A percentile compares a stretch with the other conserved stretches of the same genome.
phyloP scores from a whole-genome alignment of 2,797 vertebrate genomes.

The Pipistrellus pygmaeus region DNA sequence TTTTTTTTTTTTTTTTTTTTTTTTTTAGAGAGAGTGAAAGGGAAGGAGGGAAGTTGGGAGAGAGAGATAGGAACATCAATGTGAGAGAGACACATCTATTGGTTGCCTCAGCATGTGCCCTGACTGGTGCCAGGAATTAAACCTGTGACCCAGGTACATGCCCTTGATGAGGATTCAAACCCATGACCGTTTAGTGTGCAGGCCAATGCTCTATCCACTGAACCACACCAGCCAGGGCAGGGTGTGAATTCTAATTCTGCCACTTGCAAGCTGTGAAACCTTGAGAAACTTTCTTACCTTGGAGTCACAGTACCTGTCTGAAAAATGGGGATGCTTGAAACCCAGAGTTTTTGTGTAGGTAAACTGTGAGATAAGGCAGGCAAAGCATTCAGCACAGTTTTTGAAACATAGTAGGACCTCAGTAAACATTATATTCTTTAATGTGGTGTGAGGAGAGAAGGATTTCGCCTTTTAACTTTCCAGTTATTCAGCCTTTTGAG shows the following conservation, averaged over 20 bases:
- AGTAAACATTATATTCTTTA: neutral
- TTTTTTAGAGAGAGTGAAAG: too few relatives aligned
- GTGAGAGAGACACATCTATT: too few relatives aligned
- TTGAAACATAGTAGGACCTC: neutral
- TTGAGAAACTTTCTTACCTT: neutral
- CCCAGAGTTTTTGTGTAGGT: neutral
- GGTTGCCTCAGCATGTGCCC: too few relatives aligned
- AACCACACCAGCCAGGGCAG: neutral
- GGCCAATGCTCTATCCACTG: too few relatives aligned
- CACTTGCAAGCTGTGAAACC: neutral
- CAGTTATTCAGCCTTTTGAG: neutral
- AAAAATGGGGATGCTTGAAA: neutral
- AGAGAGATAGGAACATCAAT: too few relatives aligned
- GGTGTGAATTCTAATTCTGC: conserved; percentile 12
- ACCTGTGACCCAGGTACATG: too few relatives aligned
- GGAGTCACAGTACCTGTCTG: neutral
- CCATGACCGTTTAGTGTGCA: too few relatives aligned
- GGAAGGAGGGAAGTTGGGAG: too few relatives aligned
- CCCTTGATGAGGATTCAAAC: too few relatives aligned
- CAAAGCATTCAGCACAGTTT: neutral
- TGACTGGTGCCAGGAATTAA: too few relatives aligned
- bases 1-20: too few relatives aligned
- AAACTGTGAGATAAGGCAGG: neutral
- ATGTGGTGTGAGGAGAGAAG: neutral
- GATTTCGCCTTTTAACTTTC: neutral